phyloP scores from a whole-genome alignment of 2,113 vertebrate species.

The Crypturellus undulatus region DNA sequence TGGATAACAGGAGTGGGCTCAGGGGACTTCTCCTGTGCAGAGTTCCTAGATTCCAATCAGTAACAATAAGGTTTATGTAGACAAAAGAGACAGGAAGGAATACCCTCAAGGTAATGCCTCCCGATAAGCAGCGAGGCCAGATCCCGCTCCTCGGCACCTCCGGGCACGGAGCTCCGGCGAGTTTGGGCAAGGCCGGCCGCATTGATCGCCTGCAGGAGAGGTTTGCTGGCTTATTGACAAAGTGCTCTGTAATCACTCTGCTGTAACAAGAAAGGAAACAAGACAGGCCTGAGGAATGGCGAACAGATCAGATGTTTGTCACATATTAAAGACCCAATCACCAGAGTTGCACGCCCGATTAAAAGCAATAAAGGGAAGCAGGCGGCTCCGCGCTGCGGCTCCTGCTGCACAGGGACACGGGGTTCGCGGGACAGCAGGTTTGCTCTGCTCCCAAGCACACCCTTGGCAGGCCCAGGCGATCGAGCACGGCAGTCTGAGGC shows the following conservation, averaged over 20 bases:
- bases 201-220: not conserved
- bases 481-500: fast-evolving
- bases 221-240: conserved; percentile 47
- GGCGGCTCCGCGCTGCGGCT: not conserved
- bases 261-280: conserved; percentile 50
- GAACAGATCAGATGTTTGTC: conserved; percentile 39
- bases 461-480: not conserved
- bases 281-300: conserved; percentile 38
- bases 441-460: not conserved
- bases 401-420: too few relatives aligned
- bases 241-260: conserved; percentile 37
- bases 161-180: not conserved
- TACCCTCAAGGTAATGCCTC: not conserved
- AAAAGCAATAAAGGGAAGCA: conserved; percentile 8
- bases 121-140: not conserved
- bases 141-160: not conserved
- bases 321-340: conserved; percentile 50
- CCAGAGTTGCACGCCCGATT: conserved; percentile 20
- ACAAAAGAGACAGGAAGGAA: not conserved
- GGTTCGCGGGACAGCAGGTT: not conserved
- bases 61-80: not conserved
- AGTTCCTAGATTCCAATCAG: not conserved
- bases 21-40: not conserved
- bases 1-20: not conserved
- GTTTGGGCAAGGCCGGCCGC: not conserved